Base-by-base conservation (phyloP, 1,140 invertebrate genomes). In the Hesperophylax magnus region DNA sequence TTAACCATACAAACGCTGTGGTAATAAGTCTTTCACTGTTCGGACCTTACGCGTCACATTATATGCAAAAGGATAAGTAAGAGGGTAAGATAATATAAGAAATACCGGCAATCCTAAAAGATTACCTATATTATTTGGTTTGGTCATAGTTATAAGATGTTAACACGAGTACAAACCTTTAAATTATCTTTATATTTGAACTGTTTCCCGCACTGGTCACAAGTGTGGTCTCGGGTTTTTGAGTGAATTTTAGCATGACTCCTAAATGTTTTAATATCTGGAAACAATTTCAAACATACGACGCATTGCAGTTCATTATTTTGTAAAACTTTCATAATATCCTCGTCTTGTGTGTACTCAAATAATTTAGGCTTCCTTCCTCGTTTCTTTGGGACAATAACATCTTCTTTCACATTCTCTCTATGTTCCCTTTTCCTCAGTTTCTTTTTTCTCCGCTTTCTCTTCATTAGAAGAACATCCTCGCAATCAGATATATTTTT, bases 171-270 rank as follows among this genome's bases (percentile, higher is more conserved):
- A 67, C 56, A 31, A 22, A 79, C 82, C 77, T 79, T 83, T 76
- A 83, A 79, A 77, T 83, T 83, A 53, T 83, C 82, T 53, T 61
- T 81, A 63, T 83, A 83, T 79, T 83, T 83, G 65, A 83, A 83
- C 39, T 83, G 79, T 72, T 83, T 83, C 9, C 82, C 82, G 18
- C 82, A 83, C 54, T 76, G 69, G 20, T 83, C 82, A 52, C 82
- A 83, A 11, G 79, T 81, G 58, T 81, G 69, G n/a, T 83, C 77
- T 34, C 82, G 39, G 22, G 79, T 61, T 72, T 79, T 81, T 11
- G 52, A 77, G 20, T 83, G 82, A 53, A 61, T 78, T 67, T 81
- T 83, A 8, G 72, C 61, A 52, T 83, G 82, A 39, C 34, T 79
- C 22, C 81, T 83, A 15, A 79, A 67, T 17, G 79, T 61, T 47